These are phyloP conservation scores for Drosophila rubida DNA, from an alignment of 2,888 invertebrate genomes.

Conservation along the genomic window DNA sequence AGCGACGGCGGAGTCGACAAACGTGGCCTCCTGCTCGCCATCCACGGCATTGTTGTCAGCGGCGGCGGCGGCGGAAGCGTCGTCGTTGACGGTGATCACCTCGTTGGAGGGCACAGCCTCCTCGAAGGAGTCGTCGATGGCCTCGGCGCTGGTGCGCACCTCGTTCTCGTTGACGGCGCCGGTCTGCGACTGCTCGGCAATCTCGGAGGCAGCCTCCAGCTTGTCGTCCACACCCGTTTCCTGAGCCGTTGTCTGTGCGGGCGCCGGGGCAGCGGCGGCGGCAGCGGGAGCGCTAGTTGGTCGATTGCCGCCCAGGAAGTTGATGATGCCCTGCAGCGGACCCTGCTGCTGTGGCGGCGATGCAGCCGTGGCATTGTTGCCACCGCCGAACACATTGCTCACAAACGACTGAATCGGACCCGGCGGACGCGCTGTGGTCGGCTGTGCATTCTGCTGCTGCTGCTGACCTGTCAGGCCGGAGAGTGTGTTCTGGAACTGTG, in stretches of 20 bases:
- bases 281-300: conserved; percentile 62
- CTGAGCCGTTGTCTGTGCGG: conserved; percentile 27
- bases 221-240: conserved; percentile 54
- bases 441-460: conserved; percentile 65
- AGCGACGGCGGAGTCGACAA: conserved; percentile 9
- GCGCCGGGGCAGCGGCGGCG: conserved; percentile 2
- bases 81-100: conserved; percentile 82
- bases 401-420: conserved; percentile 82
- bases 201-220: conserved; percentile 52
- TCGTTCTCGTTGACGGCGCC: conserved; percentile 65
- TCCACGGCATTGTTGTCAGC: conserved; percentile 18
- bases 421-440: conserved; percentile 79
- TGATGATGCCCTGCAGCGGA: conserved; percentile 82
- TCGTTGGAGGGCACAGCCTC: conserved; percentile 77
- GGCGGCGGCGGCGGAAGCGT: conserved; percentile 57
- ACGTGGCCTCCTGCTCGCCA: conserved; percentile 23
- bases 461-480: conserved; percentile 73
- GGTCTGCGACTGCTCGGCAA: conserved; percentile 41
- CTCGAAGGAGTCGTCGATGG: conserved; percentile 77
- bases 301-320: conserved; percentile 82
- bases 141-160: conserved; percentile 76
- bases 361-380: conserved; percentile 61
- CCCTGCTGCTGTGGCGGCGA: conserved; percentile 61
- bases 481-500: conserved; percentile 78
- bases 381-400: conserved; percentile 79